Base-by-base conservation (phyloP, 2,888 invertebrate species). In the Trichogramma dendrolimi region DNA sequence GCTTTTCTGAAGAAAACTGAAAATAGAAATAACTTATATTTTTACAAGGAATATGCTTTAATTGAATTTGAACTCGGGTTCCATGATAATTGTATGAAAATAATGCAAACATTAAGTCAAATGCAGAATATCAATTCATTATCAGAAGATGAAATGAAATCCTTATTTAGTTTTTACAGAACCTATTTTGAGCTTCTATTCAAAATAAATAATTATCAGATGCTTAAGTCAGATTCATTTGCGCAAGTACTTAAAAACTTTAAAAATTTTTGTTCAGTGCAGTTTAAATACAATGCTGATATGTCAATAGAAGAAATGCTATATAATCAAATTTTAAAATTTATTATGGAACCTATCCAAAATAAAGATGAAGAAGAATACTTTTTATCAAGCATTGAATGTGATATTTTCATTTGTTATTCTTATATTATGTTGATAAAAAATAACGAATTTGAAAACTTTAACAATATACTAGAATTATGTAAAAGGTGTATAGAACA, bases 1-100 rank as follows among this genome's bases (percentile, higher is more conserved):
- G 81, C 81, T 11, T 76, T 87, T 52, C 70, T 88, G 1, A 85
- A 84, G 62, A 76, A 76, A 47, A 80, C 80, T 1, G 79, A 80
- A 44, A 84, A 86, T 70, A 78, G 86, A 42, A 83, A 82, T 67
- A 83, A 84, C 67, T 71, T 84, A 38, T 78, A 84, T 57, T 83
- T 85, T 65, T 88, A 85, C 71, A 81, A 82, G 4, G 88, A 88
- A 73, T 86, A 85, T 71, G 87, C 86, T 6, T 72, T 87, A 54
- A 81, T 86, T 60, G 86, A 87, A 72, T 79, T 79, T 57, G 85
- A 85, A 73, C 73, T 82, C 43, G 83, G 81, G 11, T 80, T 81
- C 68, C 66, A 72, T 6, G 80, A 82, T 10, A 79, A 71, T 49
- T 81, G 82, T 60, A 67, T 82, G n/a, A 82, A 80, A 67, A 81